phyloP scores from a whole-genome alignment of 2,113 vertebrate species.

The Columba janthina region DNA sequence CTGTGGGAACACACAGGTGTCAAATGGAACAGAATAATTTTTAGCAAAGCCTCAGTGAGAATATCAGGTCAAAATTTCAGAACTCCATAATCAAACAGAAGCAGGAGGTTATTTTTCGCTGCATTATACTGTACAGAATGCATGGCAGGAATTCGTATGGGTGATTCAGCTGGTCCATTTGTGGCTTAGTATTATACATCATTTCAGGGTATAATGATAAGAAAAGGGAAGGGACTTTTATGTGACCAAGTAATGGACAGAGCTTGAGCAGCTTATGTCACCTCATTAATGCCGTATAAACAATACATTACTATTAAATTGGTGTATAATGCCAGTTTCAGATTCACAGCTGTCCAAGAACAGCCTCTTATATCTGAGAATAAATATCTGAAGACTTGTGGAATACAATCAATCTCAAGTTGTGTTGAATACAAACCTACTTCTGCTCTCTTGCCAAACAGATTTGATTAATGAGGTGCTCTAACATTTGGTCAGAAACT shows the following conservation, averaged over 20 bases:
- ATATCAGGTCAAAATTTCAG: neutral
- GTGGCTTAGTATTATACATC: neutral
- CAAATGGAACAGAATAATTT: neutral
- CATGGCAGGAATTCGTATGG: neutral
- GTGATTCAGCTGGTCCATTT: neutral
- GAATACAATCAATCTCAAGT: neutral
- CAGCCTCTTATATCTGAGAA: neutral
- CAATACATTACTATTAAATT: neutral
- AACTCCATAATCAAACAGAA: neutral
- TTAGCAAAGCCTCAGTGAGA: neutral
- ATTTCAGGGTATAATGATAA: neutral
- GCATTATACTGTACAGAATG: neutral
- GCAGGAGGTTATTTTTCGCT: neutral
- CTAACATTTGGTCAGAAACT: neutral
- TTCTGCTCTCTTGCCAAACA: slow-evolving; percentile 7
- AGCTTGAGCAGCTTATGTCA: neutral
- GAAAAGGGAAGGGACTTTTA: neutral
- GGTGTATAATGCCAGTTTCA: neutral
- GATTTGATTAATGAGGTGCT: slow-evolving; percentile 12
- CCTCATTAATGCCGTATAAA: neutral
- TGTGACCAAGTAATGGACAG: neutral
- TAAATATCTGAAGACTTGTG: neutral
- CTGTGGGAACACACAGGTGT: neutral
- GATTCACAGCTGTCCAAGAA: neutral
- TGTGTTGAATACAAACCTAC: neutral